Conservation (phyloP, 2,888 invertebrate species). For the Chymomyza caudatula region DNA sequence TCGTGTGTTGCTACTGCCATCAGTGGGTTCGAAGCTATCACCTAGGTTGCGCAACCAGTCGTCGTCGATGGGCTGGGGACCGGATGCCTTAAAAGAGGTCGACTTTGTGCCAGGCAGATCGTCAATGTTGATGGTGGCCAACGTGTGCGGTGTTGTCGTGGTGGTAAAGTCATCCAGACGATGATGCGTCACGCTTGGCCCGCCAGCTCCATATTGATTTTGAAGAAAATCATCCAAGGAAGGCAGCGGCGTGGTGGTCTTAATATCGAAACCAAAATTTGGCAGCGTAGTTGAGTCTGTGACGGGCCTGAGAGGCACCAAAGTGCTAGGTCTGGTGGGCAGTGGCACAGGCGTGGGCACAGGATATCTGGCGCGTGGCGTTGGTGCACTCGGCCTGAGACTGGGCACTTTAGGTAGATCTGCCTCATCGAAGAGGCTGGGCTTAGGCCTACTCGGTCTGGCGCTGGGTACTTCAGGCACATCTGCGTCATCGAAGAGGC, state of each 20-base stretch:
- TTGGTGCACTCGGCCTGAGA: slow-evolving; percentile 2
- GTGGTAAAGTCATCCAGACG: neutral
- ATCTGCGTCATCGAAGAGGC: neutral
- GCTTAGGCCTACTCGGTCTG: neutral
- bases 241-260: slow-evolving; percentile 32
- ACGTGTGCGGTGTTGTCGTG: neutral
- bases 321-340: slow-evolving; percentile 19
- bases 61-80: slow-evolving; percentile 9
- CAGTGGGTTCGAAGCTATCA: slow-evolving; percentile 21
- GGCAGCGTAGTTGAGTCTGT: neutral
- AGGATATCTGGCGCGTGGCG: neutral
- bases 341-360: slow-evolving; percentile 14
- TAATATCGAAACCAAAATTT: neutral
- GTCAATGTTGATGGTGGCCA: slow-evolving; percentile 29
- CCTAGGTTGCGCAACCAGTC: slow-evolving; percentile 20
- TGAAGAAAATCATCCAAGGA: slow-evolving; percentile 37
- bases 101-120: slow-evolving; percentile 39
- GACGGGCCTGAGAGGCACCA: neutral
- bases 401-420: neutral
- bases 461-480: neutral
- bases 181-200: neutral
- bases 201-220: slow-evolving; percentile 24
- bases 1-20: neutral
- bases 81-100: neutral
- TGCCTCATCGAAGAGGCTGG: neutral